Percentiles rank a stretch among this genome's conserved stretches.
Conservation (phyloP, 2,888 invertebrate genomes). For the Trissoscelio sp. region DNA sequence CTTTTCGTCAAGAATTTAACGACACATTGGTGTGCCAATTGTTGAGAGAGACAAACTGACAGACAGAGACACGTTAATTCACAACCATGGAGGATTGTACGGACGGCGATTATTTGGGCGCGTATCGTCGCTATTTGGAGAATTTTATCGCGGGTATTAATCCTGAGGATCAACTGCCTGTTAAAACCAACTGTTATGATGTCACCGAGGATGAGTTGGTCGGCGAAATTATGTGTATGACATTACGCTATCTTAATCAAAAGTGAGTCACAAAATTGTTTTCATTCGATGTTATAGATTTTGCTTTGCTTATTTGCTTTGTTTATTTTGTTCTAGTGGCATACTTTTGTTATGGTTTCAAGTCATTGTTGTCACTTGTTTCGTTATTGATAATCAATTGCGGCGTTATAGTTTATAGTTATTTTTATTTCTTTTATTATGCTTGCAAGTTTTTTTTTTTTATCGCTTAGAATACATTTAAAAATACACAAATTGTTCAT, state of each 20-base stretch:
- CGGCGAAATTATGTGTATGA: constrained; percentile 91
- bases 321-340: neutral
- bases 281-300: no score
- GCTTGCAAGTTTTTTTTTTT: no score
- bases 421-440: no score
- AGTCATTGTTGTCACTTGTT: no score
- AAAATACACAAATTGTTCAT: no score
- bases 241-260: constrained; percentile 89
- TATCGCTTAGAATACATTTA: no score
- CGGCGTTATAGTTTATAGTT: no score
- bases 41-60: neutral
- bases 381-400: no score
- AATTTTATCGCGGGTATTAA: constrained; percentile 88
- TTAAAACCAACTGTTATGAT: constrained; percentile 88
- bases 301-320: neutral
- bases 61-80: neutral
- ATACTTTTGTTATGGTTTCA: no score
- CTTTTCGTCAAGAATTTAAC: neutral
- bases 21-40: neutral
- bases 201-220: constrained; percentile 88
- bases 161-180: constrained; percentile 90
- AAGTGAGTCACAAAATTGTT: constrained; percentile 90
- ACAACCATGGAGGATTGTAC: constrained; percentile 58
- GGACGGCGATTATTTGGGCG: constrained; percentile 88
- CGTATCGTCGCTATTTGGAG: constrained; percentile 89